Base-by-base conservation (phyloP, 2,888 invertebrate species). In the Cantharis rufa region DNA sequence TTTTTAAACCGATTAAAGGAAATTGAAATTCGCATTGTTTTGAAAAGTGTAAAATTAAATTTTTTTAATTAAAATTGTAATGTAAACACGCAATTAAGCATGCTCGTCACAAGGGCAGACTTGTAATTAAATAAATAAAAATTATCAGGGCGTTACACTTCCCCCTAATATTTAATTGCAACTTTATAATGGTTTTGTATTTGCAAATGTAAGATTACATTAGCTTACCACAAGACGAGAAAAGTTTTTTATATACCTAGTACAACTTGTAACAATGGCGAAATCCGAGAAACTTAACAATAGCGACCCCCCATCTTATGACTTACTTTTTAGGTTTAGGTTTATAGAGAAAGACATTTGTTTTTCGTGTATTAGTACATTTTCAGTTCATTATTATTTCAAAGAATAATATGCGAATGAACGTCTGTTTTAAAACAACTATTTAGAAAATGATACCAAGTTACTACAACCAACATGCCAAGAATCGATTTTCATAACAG, bases 141-240 rank as follows among this genome's bases (percentile, higher is more conserved):
- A 48, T 48, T 48, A 48, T 48, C 48, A n/a, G n/a, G n/a, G n/a
- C n/a, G 48, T 48, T 48, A n/a, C 48, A 48, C 48, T 48, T 48
- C n/a, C 48, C 48, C n/a, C 48, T 48, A 24, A 28, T 48, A 48
- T n/a, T 48, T 48, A 48, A 48, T 68, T 75, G 71, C 71, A 75
- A 75, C 68, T 71, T 62, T 27, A 68, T 62, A 69, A 71, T 75
- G 71, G 68, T 71, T 63, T 71, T 71, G 75, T 75, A 68, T 75
- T 74, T 72, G 76, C 63, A 71, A 76, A 72, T 72, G 69, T 71
- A 76, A 76, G 69, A 72, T 76, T 76, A 72, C 76, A 76, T 76
- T 76, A 76, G 72, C 76, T 48, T 61, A 68, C 70, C 28, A 27
- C 68, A 71, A 69, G 69, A 76, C 71, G 76, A 72, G 76, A 72